Evolutionary conservation across 2,888 invertebrate genomes (phyloP).

Genomic region (Drosophila nigritarsus): DNA sequence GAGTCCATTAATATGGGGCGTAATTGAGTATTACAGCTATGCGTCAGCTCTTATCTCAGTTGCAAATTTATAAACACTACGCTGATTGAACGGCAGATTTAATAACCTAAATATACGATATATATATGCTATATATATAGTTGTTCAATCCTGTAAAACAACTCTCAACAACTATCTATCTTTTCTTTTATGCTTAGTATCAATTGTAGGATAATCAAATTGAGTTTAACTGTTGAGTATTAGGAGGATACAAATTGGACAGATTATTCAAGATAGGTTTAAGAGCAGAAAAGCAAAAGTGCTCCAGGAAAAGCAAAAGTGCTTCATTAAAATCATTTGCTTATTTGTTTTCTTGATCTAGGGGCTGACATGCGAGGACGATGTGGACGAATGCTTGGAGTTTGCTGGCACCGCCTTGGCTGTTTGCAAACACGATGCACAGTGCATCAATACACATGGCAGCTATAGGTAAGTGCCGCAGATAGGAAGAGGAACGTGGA

Average conservation of each 20-base stretch:
- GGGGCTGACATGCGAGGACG: slow-evolving; percentile 91
- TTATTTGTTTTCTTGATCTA: slow-evolving; percentile 28
- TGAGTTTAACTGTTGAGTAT: not conserved
- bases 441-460: slow-evolving; percentile 92
- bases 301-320: too few relatives aligned
- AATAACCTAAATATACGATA: not conserved
- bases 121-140: not conserved
- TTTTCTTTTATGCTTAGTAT: not conserved
- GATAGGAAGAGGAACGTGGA: too few relatives aligned
- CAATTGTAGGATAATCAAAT: not conserved
- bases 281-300: not conserved
- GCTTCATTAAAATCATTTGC: not conserved
- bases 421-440: slow-evolving; percentile 96
- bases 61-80: not conserved
- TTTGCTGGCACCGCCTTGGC: slow-evolving; percentile 91
- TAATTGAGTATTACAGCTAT: not conserved
- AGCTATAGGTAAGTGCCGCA: slow-evolving; percentile 88
- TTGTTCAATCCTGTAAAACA: not conserved
- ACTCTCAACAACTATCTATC: not conserved
- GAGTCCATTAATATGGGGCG: slow-evolving; percentile 33
- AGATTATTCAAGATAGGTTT: not conserved
- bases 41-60: slow-evolving; percentile 24
- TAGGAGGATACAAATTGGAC: too few relatives aligned
- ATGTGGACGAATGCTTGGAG: slow-evolving; percentile 94
- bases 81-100: not conserved